Conservation (phyloP, 2,888 invertebrate species). For the Notodonta dromedarius region DNA sequence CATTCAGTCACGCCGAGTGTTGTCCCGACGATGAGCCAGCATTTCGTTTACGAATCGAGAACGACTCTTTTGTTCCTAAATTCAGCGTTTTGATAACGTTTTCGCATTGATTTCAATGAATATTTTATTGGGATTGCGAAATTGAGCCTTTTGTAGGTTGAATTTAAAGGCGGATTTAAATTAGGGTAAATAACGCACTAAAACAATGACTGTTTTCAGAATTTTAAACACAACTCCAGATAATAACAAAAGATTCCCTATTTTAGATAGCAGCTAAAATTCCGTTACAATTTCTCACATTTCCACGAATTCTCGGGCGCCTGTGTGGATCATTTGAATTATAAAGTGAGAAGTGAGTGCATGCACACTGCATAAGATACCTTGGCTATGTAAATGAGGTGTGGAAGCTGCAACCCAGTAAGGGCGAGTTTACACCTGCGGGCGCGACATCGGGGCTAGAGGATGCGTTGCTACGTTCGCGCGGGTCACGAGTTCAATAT, state of each 20-base stretch:
- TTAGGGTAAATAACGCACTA: neutral
- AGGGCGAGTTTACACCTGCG: slow-evolving; percentile 67
- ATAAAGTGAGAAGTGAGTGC: slow-evolving; percentile 80
- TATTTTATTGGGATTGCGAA: slow-evolving; percentile 3
- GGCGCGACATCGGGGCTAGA: slow-evolving; percentile 29
- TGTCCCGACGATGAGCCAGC: slow-evolving; percentile 49
- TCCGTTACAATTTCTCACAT: slow-evolving; percentile 82
- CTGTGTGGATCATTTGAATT: slow-evolving; percentile 78
- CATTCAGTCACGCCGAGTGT: slow-evolving; percentile 47
- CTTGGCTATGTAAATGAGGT: slow-evolving; percentile 73
- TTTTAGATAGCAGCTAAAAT: slow-evolving; percentile 52
- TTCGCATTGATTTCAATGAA: slow-evolving; percentile 14
- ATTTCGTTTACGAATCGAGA: slow-evolving; percentile 43
- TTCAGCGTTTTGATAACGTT: slow-evolving; percentile 28
- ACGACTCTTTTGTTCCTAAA: slow-evolving; percentile 37
- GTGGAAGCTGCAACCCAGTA: slow-evolving; percentile 57
- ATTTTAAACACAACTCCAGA: slow-evolving; percentile 13
- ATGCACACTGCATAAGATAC: slow-evolving; percentile 76
- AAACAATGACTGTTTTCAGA: neutral
- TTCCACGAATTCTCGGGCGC: slow-evolving; percentile 65
- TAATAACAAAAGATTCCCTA: slow-evolving; percentile 34
- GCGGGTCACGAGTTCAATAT: slow-evolving; percentile 38
- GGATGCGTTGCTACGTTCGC: slow-evolving; percentile 21
- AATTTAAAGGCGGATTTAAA: slow-evolving; percentile 2
- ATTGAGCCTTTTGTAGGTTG: neutral